These are phyloP conservation scores for Percopsis omiscomaycus DNA, from an alignment of 2,797 vertebrate species.

Conservation along the genomic window DNA sequence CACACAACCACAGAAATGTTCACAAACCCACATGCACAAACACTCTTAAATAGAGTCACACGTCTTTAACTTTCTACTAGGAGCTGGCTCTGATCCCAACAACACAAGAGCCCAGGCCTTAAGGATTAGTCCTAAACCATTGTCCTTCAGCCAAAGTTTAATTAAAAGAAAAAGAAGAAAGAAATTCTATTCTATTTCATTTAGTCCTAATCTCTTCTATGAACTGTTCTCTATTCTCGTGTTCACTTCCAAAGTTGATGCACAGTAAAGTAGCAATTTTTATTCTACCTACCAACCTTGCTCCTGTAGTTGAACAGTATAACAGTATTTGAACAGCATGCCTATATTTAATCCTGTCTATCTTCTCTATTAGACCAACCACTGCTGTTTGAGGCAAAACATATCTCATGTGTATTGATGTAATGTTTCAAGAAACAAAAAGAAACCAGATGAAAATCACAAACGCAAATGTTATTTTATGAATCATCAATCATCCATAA, in stretches of 20 bases:
- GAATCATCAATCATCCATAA: too few species aligned
- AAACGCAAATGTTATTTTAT: too few species aligned
- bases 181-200: slow-evolving; percentile 47
- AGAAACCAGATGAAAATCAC: too few species aligned
- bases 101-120: slow-evolving; percentile 25
- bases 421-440: too few species aligned
- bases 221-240: slow-evolving; percentile 44
- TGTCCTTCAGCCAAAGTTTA: slow-evolving; percentile 32
- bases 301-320: too few species aligned
- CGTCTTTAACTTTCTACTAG: slow-evolving; percentile 24
- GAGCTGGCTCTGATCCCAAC: slow-evolving; percentile 30
- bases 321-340: too few species aligned
- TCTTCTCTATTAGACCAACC: too few species aligned
- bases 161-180: slow-evolving; percentile 47
- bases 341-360: too few species aligned
- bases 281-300: too few species aligned
- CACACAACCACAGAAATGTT: slow-evolving; percentile 8
- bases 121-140: slow-evolving; percentile 40
- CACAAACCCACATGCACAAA: slow-evolving; percentile 11
- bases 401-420: too few species aligned
- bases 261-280: slow-evolving; percentile 38
- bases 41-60: slow-evolving; percentile 35
- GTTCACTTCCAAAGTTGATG: slow-evolving; percentile 34
- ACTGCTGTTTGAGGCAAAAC: too few species aligned
- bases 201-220: slow-evolving; percentile 46